Evolutionary conservation across 2,888 invertebrate genomes (phyloP), one percentile per base, ranked within the genome.

Genomic region (Hedya salicella): DNA sequence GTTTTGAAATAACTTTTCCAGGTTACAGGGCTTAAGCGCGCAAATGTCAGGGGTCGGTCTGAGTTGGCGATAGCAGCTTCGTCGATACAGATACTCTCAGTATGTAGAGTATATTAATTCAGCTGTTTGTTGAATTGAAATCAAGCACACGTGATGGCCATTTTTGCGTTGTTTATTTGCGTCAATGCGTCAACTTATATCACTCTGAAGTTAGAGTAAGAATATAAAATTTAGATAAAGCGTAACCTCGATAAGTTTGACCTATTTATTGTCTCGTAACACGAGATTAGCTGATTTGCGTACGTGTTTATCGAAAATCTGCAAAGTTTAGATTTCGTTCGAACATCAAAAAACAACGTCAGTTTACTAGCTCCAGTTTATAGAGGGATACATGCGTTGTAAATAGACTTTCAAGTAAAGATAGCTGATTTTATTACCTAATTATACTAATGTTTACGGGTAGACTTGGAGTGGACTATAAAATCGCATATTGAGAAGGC

Each of bases 21-120:
- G 82, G 81, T 83, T 79, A 75, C 75, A 78, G 77, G 77, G 8
- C 19, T 42, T 52, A 80, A 76, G 73, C 73, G 73, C 73, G 75
- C 76, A 84, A 88, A 88, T 88, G 88, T 79, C 84, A 87, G 68
- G 78, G 87, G 86, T 86, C 83, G 80, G 78, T 77, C 69, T 71
- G 70, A 71, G 71, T 69, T 72, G 64, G 62, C 74, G 83, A 83
- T 85, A 83, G 75, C 74, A 71, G 73, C 74, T 74, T 49, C n/a
- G n/a, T 46, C 46, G 36, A 9, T 36, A 36, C 9, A 11, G 36
- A 36, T 36, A 25, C 25, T 3, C 25, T 25, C 25, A 3, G 36
- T 8, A 36, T 36, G 11, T 36, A 25, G 25, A n/a, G n/a, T n/a
- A n/a, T n/a, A n/a, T n/a, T n/a, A n/a, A n/a, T n/a, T n/a, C n/a